phyloP scores from a whole-genome alignment of 1,140 invertebrate genomes.

The Tribolium madens region DNA sequence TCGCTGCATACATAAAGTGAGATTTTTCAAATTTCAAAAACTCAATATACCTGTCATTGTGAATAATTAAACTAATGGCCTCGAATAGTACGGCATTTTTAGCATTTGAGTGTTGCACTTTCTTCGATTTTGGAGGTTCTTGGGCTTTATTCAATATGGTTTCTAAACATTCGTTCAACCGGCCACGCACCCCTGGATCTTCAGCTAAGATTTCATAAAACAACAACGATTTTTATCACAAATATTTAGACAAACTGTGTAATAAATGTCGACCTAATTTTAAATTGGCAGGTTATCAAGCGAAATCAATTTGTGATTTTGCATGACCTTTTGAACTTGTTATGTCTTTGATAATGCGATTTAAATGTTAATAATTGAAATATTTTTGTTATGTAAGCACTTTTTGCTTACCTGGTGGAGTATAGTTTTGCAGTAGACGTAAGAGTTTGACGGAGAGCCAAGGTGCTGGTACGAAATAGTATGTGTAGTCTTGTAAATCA shows the following conservation, averaged over 20 bases:
- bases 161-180: constrained; percentile 98
- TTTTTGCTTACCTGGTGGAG: constrained; percentile 86
- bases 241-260: no score
- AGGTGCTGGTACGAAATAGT: constrained; percentile 99
- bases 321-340: no score
- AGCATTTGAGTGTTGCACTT: constrained; percentile 99
- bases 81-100: constrained; percentile 99
- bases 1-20: constrained; percentile 74
- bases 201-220: constrained; percentile 70
- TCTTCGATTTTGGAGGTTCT: constrained; percentile 99
- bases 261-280: background rate
- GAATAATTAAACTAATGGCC: constrained; percentile 99
- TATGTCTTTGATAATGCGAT: no score
- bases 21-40: constrained; percentile 13
- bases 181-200: constrained; percentile 93
- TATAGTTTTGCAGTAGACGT: constrained; percentile 97
- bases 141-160: constrained; percentile 99
- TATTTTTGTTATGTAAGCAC: no score
- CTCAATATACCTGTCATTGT: constrained; percentile 85
- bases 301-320: no score
- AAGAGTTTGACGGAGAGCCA: constrained; percentile 99
- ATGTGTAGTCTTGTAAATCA: constrained; percentile 99
- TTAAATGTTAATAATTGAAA: background rate
- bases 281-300: no score
- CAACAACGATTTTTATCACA: no score